Percentiles rank a stretch among this genome's conserved stretches.
phyloP scores from a whole-genome alignment of 2,888 invertebrate species.

The Dasypolia templi region DNA sequence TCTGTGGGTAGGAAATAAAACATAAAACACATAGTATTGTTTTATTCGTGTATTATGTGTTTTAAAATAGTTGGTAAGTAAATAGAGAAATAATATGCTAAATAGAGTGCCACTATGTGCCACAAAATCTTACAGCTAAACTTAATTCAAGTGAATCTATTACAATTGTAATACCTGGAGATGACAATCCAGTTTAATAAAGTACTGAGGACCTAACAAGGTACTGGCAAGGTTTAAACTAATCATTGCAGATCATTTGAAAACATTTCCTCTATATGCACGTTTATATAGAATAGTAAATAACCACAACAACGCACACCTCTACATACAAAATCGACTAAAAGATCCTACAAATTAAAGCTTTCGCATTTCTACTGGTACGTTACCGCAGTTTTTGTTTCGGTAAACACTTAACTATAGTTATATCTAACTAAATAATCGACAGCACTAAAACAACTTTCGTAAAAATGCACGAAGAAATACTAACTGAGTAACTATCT shows the following conservation, averaged over 20 bases:
- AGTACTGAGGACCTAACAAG: slow-evolving; percentile 21
- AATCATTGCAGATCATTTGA: slow-evolving; percentile 65
- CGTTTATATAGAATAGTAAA: neutral
- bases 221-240: slow-evolving; percentile 52
- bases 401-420: slow-evolving; percentile 8
- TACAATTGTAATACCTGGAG: slow-evolving; percentile 33
- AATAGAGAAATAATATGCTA: slow-evolving; percentile 28
- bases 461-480: slow-evolving; percentile 14
- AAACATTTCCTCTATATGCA: slow-evolving; percentile 54
- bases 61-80: slow-evolving; percentile 5
- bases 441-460: too few species aligned
- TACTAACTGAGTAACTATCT: neutral
- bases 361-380: slow-evolving; percentile 44
- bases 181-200: slow-evolving; percentile 26
- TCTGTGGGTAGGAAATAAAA: slow-evolving; percentile 56
- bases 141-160: slow-evolving; percentile 24
- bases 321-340: slow-evolving; percentile 17
- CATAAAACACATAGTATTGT: slow-evolving; percentile 30
- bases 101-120: slow-evolving; percentile 60
- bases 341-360: slow-evolving; percentile 46
- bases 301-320: slow-evolving; percentile 53
- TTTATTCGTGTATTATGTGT: slow-evolving; percentile 49
- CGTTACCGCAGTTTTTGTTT: slow-evolving; percentile 28
- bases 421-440: neutral
- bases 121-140: slow-evolving; percentile 43